These are phyloP conservation scores for Bombyx mandarina DNA, from an alignment of 1,140 invertebrate genomes.

Conservation along the genomic window DNA sequence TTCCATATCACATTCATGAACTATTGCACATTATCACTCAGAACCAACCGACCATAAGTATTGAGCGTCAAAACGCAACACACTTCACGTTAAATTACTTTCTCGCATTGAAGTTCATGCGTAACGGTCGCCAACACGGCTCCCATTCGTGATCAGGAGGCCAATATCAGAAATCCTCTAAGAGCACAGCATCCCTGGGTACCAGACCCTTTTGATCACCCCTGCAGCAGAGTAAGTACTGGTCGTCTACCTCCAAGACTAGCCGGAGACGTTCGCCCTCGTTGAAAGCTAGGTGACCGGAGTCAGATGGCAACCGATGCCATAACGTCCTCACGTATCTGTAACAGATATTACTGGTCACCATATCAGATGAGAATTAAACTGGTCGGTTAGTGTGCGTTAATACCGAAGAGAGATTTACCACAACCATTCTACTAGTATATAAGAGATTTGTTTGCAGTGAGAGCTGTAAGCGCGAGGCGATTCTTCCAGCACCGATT, in stretches of 20 bases:
- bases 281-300: constrained; percentile 84
- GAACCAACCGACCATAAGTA: constrained; percentile 1
- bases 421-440: no score
- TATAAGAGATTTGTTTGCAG: no score
- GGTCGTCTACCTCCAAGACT: constrained; percentile 82
- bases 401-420: no score
- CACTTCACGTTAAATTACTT: neutral
- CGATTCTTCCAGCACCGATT: no score
- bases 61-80: neutral
- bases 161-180: constrained; percentile 68
- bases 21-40: constrained; percentile 10
- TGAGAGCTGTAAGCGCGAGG: no score
- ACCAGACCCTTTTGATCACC: constrained; percentile 86
- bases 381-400: no score
- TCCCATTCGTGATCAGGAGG: constrained; percentile 54
- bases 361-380: no score
- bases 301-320: constrained; percentile 80
- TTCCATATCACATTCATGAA: constrained; percentile 1
- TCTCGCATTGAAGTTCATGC: constrained; percentile 20
- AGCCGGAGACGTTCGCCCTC: constrained; percentile 82
- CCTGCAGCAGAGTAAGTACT: constrained; percentile 82
- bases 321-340: constrained; percentile 82
- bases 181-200: constrained; percentile 78
- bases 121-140: constrained; percentile 50
- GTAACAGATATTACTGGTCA: constrained; percentile 24